Evolutionary conservation across 2,888 invertebrate genomes (phyloP), one percentile per base, ranked within the genome.

Genomic region (Nephrotoma appendiculata): DNA sequence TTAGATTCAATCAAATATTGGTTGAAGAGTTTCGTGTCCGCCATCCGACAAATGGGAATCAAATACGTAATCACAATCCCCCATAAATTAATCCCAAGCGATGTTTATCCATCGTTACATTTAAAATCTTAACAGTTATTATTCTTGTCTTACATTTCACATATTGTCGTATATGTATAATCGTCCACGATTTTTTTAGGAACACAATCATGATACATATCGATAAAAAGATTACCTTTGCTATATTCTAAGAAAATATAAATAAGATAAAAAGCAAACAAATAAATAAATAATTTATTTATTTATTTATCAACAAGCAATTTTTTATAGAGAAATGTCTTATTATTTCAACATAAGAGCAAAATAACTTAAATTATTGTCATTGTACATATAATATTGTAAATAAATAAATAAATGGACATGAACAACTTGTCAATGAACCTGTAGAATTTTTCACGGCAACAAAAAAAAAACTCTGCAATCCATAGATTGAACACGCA

Each of bases 351-450:
- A 83, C 41, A 83, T 83, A 83, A 42, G 41, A 83, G 41, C 12
- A 83, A 83, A 83, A 83, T 41, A 83, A 83, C 41, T 41, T 83
- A 41, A 83, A 83, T 41, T 83, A 84, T 84, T 84, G 84, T 84
- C 84, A 84, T 84, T 84, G 84, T 84, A 84, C 71, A 71, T 57
- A 57, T 41, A 83, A 83, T 83, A 83, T 84, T 84, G 84, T 84
- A 84, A 84, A 71, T 48, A 48, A 48, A 48, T 83, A 83, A 83
- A 83, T 84, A 84, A 84, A 84, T 84, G 84, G 84, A 84, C 84
- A 84, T 84, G 84, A 84, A 84, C 84, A 84, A 84, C 84, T 84
- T 84, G 84, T 84, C 84, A 84, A 84, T 84, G 84, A 84, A 84
- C 84, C 84, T 84, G 84, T 84, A 84, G 84, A 84, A 84, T 84